phyloP scores from a whole-genome alignment of 2,888 invertebrate genomes.

The Cantharis rustica region DNA sequence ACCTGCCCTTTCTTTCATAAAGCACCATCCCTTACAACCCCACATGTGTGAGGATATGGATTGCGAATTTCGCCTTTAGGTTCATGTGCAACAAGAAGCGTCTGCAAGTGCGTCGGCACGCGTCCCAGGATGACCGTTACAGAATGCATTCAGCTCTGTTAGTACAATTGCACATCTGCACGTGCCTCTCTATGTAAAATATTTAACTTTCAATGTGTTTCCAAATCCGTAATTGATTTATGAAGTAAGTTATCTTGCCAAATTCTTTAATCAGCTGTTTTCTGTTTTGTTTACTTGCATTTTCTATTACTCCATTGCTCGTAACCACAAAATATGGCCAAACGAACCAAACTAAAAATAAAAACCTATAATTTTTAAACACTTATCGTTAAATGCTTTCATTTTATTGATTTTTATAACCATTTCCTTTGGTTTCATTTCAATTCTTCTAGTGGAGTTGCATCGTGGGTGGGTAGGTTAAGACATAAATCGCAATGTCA shows the following conservation, averaged over 20 bases:
- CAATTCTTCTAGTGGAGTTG: background rate
- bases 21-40: conserved; percentile 43
- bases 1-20: conserved; percentile 42
- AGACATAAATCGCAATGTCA: background rate
- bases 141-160: conserved; percentile 43
- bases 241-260: background rate
- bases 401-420: background rate
- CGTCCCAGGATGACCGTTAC: conserved; percentile 51
- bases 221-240: conserved; percentile 7
- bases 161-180: conserved; percentile 51
- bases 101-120: conserved; percentile 45
- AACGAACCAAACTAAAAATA: background rate
- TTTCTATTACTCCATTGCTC: background rate
- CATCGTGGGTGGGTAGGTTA: background rate
- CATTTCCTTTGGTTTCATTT: background rate
- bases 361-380: background rate
- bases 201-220: conserved; percentile 7
- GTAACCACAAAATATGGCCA: background rate
- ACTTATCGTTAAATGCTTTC: background rate
- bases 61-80: conserved; percentile 35
- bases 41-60: conserved; percentile 37
- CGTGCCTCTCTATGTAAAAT: conserved; percentile 39
- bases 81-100: conserved; percentile 15
- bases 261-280: background rate
- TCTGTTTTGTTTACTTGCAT: background rate